Percentiles rank a stretch among this genome's conserved stretches.
phyloP scores from a whole-genome alignment of 2,113 vertebrate genomes.

The Phylloscopus whistleri region DNA sequence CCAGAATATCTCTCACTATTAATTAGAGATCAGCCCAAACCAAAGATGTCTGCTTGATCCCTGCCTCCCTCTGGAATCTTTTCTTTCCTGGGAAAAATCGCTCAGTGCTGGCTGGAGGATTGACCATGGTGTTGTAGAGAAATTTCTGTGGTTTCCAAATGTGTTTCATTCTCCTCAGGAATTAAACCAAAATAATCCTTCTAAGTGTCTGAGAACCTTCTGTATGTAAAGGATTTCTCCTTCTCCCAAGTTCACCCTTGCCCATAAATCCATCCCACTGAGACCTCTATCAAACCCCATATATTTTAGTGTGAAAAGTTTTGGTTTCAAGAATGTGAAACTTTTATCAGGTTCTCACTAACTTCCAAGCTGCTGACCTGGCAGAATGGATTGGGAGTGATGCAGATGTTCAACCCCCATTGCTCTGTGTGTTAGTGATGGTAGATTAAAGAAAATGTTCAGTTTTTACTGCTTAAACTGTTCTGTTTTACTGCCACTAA shows the following conservation, averaged over 20 bases:
- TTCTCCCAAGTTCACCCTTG: not conserved
- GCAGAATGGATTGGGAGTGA: not conserved
- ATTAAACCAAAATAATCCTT: not conserved
- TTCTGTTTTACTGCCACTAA: not conserved
- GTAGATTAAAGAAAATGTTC: not conserved
- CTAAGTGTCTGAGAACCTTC: not conserved
- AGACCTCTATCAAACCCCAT: not conserved
- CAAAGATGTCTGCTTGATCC: not conserved
- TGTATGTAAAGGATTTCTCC: not conserved
- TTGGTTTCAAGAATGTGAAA: not conserved
- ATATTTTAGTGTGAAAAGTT: not conserved
- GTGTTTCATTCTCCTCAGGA: constrained; percentile 6
- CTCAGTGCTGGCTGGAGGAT: not conserved
- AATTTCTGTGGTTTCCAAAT: constrained; percentile 2
- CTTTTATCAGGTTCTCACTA: not conserved
- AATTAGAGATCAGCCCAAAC: constrained; percentile 7
- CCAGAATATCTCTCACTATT: not conserved
- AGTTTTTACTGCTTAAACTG: not conserved
- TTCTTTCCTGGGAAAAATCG: constrained; percentile 25
- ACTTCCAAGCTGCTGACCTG: not conserved
- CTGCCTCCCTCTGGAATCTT: constrained; percentile 32
- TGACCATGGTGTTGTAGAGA: not conserved
- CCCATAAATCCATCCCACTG: not conserved
- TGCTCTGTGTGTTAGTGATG: not conserved
- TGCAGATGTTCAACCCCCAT: not conserved